Evolutionary conservation across 1,140 invertebrate genomes (phyloP).

Genomic region (Varroa destructor): DNA sequence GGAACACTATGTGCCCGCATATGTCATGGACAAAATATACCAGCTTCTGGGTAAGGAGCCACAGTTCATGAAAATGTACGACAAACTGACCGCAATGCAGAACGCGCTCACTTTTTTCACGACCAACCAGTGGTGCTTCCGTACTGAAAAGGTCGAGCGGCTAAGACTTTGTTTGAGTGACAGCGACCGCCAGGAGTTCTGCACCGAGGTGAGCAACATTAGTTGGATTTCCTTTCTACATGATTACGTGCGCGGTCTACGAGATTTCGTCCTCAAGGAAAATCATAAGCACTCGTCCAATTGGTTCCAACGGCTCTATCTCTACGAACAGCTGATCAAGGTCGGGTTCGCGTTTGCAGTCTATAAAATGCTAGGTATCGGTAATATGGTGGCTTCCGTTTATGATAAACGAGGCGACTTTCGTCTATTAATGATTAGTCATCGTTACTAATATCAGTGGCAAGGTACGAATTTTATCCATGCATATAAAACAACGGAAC

Average conservation of each 20-base stretch:
- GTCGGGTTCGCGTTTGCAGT: background rate
- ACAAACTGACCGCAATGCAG: background rate
- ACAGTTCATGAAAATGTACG: background rate
- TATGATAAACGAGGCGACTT: no score
- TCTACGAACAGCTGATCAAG: background rate
- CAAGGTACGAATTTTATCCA: no score
- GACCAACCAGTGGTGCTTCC: constrained; percentile 2
- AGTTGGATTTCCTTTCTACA: background rate
- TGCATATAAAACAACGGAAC: no score
- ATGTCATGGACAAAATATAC: background rate
- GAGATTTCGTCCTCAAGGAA: constrained; percentile 12
- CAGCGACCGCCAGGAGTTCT: background rate
- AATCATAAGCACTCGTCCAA: background rate
- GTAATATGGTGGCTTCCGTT: background rate
- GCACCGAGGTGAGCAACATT: background rate
- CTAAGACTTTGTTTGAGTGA: background rate
- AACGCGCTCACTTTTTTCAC: constrained; percentile 12
- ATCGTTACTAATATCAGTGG: no score
- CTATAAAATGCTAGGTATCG: constrained; percentile 8
- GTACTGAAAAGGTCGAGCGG: background rate
- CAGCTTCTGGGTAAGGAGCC: background rate
- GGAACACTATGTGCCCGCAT: constrained; percentile 9
- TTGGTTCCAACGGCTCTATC: background rate
- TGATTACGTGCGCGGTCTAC: constrained; percentile 11
- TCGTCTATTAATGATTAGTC: no score